A percentile compares a stretch with the other conserved stretches of the same genome.
Evolutionary conservation across 1,140 invertebrate species (phyloP).

Genomic region (Heterodera schachtii): DNA sequence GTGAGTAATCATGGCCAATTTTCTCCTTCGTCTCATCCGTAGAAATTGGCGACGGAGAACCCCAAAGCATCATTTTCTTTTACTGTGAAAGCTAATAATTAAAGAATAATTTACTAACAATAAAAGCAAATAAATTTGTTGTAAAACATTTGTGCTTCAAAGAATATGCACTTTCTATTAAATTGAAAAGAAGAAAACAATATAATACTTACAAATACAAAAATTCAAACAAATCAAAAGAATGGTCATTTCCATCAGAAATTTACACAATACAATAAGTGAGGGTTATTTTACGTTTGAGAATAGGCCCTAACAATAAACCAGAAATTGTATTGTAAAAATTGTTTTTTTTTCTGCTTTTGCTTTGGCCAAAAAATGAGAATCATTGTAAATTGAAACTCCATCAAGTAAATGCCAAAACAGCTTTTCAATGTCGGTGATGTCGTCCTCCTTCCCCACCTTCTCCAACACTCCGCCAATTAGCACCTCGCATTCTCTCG

Average conservation of each 20-base stretch:
- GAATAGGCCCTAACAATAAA: too few relatives aligned
- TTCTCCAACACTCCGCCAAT: neutral
- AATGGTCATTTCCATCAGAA: neutral
- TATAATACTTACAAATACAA: conserved; percentile 5
- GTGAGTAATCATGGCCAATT: neutral
- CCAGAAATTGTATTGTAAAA: too few relatives aligned
- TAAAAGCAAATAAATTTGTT: neutral
- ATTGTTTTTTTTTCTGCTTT: too few relatives aligned
- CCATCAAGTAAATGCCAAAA: too few relatives aligned
- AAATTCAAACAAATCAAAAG: neutral
- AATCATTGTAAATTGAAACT: too few relatives aligned
- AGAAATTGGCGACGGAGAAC: neutral
- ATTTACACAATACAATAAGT: neutral
- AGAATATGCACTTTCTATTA: too few relatives aligned
- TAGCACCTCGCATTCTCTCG: neutral
- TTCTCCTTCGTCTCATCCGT: neutral
- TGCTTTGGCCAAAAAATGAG: neutral
- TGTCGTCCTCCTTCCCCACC: neutral
- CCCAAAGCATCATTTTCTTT: conserved; percentile 11
- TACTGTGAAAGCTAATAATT: conserved; percentile 7
- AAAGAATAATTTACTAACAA: neutral
- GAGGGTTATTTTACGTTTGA: neutral
- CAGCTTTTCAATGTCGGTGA: neutral
- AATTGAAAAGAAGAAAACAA: neutral
- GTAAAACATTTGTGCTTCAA: too few relatives aligned